A percentile compares a stretch with the other conserved stretches of the same genome.
phyloP scores from a whole-genome alignment of 2,113 vertebrate genomes.

The Clarias magur region DNA sequence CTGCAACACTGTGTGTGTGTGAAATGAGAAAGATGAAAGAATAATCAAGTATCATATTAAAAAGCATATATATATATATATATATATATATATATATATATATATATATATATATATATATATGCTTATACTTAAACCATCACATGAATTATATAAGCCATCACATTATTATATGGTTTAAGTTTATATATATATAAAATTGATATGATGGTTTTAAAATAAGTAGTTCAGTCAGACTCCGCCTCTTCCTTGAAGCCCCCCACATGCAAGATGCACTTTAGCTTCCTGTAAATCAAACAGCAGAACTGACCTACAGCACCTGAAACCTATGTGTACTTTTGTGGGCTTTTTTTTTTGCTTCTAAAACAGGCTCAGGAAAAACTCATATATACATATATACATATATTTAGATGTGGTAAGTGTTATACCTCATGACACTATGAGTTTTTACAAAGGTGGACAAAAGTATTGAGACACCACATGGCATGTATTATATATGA shows the following conservation, averaged over 20 bases:
- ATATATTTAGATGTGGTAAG: neutral
- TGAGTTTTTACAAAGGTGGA: too few species aligned
- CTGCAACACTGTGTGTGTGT: neutral
- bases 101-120: too few species aligned
- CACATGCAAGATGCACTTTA: neutral
- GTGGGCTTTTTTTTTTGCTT: neutral
- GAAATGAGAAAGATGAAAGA: neutral
- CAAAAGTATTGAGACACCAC: too few species aligned
- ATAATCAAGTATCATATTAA: neutral
- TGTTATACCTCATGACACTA: neutral
- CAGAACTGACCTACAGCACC: neutral
- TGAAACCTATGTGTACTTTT: neutral
- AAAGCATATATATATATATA: neutral
- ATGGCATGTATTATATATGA: too few species aligned
- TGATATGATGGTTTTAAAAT: neutral
- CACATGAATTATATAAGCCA: too few species aligned
- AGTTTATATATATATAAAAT: too few species aligned
- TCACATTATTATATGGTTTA: too few species aligned
- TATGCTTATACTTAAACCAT: too few species aligned
- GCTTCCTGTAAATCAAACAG: conserved; percentile 5
- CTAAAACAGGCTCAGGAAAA: neutral
- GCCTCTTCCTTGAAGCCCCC: neutral
- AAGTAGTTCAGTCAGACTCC: neutral
- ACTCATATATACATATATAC: neutral
- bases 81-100: too few species aligned